A percentile compares a stretch with the other conserved stretches of the same genome.
phyloP scores from a whole-genome alignment of 1,140 invertebrate genomes.

The Aphelinus certus region DNA sequence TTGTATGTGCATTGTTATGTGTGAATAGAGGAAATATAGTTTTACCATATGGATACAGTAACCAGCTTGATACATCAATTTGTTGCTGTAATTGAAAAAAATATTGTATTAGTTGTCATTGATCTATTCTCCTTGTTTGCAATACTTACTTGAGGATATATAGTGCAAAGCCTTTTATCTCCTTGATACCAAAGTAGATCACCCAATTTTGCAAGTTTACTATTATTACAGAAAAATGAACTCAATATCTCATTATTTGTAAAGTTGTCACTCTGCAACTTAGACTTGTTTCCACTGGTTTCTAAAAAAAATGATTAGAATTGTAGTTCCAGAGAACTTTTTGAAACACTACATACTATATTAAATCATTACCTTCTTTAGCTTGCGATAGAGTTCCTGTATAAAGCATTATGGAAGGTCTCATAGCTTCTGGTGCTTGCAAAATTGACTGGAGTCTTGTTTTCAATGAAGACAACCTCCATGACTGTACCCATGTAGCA shows the following conservation, averaged over 20 bases:
- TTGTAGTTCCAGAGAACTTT: background rate
- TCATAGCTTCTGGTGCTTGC: conserved; percentile 42
- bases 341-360: background rate
- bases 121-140: conserved; percentile 36
- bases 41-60: conserved; percentile 63
- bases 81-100: conserved; percentile 58
- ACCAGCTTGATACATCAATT: conserved; percentile 66
- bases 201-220: conserved; percentile 63
- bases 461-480: conserved; percentile 69
- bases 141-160: conserved; percentile 64
- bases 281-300: conserved; percentile 43
- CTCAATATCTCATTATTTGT: conserved; percentile 53
- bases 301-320: conserved; percentile 48
- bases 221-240: conserved; percentile 67
- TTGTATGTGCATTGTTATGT: conserved; percentile 47
- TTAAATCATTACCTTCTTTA: conserved; percentile 55
- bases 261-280: conserved; percentile 36
- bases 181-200: conserved; percentile 68
- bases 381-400: conserved; percentile 55
- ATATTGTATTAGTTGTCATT: conserved; percentile 44
- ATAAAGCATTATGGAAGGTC: conserved; percentile 59
- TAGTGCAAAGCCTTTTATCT: conserved; percentile 65
- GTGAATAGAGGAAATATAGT: conserved; percentile 66
- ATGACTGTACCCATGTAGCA: conserved; percentile 74
- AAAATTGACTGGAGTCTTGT: conserved; percentile 50